Percentiles rank a stretch among this genome's conserved stretches.
Evolutionary conservation across 1,140 invertebrate species (phyloP).

Genomic region (Drosophila lacteicornis): DNA sequence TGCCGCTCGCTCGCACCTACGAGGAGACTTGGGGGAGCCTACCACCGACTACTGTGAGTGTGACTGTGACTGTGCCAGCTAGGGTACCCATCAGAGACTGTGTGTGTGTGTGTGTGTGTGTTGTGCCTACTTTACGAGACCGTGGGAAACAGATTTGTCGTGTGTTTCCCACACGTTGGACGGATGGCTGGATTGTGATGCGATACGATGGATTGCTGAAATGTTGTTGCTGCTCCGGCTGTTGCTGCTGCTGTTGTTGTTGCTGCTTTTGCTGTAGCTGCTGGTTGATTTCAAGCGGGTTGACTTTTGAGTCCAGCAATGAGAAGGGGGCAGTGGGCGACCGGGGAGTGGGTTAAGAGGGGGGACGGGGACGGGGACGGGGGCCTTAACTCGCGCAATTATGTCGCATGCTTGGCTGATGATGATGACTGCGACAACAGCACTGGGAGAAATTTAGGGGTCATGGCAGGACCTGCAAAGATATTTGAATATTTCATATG

Average conservation of each 20-base stretch:
- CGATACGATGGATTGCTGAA: constrained; percentile 84
- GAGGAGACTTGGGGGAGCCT: constrained; percentile 48
- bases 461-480: no score
- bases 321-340: constrained; percentile 45
- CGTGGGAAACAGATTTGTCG: constrained; percentile 87
- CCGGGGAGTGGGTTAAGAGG: constrained; percentile 25
- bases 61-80: constrained; percentile 22
- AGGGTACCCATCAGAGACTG: constrained; percentile 15
- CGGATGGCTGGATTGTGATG: constrained; percentile 85
- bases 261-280: constrained; percentile 29
- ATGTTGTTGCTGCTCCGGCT: constrained; percentile 74
- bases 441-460: constrained; percentile 23
- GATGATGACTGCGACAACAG: constrained; percentile 82
- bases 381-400: constrained; percentile 83
- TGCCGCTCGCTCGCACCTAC: constrained; percentile 48
- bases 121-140: constrained; percentile 85
- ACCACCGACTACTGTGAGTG: constrained; percentile 27
- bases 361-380: constrained; percentile 35
- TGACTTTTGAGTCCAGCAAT: constrained; percentile 42
- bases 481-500: background rate
- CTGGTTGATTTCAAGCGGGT: constrained; percentile 62
- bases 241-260: constrained; percentile 34
- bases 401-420: constrained; percentile 84
- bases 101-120: constrained; percentile 41
- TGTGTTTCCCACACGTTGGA: constrained; percentile 87